Conservation (phyloP, 2,113 vertebrate genomes). For the Rhinolophus sinicus region DNA sequence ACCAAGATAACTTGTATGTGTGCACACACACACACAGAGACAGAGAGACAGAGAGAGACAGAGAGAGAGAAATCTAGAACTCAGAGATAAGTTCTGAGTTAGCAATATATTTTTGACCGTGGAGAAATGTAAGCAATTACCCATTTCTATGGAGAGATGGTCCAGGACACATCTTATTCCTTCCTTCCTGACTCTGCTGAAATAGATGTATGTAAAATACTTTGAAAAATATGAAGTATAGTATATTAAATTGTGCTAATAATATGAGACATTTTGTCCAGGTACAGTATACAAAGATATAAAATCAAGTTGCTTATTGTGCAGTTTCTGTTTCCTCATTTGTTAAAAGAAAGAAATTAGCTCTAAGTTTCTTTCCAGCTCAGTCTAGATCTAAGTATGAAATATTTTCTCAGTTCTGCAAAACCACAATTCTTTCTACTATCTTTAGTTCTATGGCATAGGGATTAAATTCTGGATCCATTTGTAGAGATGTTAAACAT, state of each 20-base stretch:
- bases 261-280: background rate
- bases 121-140: background rate
- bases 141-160: background rate
- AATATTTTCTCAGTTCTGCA: background rate
- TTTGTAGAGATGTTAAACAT: background rate
- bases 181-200: background rate
- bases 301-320: background rate
- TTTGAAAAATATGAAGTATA: constrained; percentile 13
- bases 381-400: background rate
- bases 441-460: background rate
- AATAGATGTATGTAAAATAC: background rate
- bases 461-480: background rate
- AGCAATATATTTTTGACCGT: background rate
- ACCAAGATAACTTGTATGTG: background rate
- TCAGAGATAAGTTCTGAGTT: background rate
- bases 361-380: background rate
- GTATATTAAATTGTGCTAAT: background rate
- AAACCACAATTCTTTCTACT: background rate
- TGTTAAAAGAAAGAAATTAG: background rate
- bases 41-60: too few relatives aligned
- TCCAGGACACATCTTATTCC: background rate
- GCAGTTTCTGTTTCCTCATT: background rate
- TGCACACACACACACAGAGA: background rate
- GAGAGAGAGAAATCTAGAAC: background rate
- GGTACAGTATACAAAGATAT: background rate